A percentile compares a stretch with the other conserved stretches of the same genome.
phyloP scores from a whole-genome alignment of 1,140 invertebrate species.

The Brachystomella parvula region DNA sequence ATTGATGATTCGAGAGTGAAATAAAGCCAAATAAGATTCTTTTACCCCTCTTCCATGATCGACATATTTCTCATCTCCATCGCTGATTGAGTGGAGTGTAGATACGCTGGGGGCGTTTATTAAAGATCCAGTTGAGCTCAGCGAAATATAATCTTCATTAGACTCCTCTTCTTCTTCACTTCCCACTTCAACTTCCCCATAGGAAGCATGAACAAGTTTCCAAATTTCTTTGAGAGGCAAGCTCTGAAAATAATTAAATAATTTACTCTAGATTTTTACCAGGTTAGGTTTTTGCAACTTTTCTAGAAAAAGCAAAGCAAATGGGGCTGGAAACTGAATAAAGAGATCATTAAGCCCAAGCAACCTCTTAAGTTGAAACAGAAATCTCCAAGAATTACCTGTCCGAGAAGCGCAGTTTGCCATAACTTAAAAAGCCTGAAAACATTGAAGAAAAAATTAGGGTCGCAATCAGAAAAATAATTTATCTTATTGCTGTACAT shows the following conservation, averaged over 20 bases:
- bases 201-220: conserved; percentile 81
- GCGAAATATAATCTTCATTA: conserved; percentile 53
- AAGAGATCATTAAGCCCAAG: too few relatives aligned
- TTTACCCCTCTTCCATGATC: background rate
- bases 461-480: too few relatives aligned
- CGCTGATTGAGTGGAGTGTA: conserved; percentile 24
- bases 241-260: conserved; percentile 49
- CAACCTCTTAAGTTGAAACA: too few relatives aligned
- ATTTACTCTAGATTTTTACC: background rate
- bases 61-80: conserved; percentile 24
- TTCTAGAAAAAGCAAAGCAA: background rate
- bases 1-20: too few relatives aligned
- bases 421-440: conserved; percentile 88
- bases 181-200: conserved; percentile 85
- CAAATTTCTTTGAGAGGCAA: conserved; percentile 80
- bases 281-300: background rate
- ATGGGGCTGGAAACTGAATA: too few relatives aligned
- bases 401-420: conserved; percentile 88
- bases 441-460: too few relatives aligned
- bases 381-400: conserved; percentile 59
- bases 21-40: too few relatives aligned
- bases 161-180: conserved; percentile 93
- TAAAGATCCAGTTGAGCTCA: conserved; percentile 18
- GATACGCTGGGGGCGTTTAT: conserved; percentile 20
- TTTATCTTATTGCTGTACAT: too few relatives aligned